Evolutionary conservation across 2,888 invertebrate species (phyloP).

Genomic region (Apotomis betuletana): DNA sequence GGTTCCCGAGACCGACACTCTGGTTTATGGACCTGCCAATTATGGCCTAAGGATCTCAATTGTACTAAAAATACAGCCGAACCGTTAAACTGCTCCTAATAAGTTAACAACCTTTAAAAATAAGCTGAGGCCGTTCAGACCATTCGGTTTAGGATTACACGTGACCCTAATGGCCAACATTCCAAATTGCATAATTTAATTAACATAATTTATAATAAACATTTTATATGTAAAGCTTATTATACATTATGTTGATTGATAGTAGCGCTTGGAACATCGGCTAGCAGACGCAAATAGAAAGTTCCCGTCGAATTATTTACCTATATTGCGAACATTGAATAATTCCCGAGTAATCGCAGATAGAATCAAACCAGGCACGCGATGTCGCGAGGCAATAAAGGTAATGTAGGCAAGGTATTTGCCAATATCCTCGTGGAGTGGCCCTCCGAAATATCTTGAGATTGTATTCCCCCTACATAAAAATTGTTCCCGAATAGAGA

Average conservation of each 20-base stretch:
- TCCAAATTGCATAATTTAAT: conserved; percentile 38
- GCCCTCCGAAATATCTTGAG: conserved; percentile 81
- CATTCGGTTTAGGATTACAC: conserved; percentile 22
- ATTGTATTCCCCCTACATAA: conserved; percentile 83
- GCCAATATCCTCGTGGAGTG: conserved; percentile 81
- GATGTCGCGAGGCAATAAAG: conserved; percentile 80
- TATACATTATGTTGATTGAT: conserved; percentile 30
- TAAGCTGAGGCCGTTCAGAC: conserved; percentile 1
- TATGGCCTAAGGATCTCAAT: conserved; percentile 19
- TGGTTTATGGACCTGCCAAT: conserved; percentile 17
- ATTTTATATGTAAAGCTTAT: conserved; percentile 21
- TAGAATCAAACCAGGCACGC: conserved; percentile 73
- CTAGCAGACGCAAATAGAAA: conserved; percentile 30
- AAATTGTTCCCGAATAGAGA: conserved; percentile 83
- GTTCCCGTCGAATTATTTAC: conserved; percentile 25
- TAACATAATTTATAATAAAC: conserved; percentile 36
- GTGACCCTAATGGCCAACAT: conserved; percentile 32
- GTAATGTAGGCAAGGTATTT: conserved; percentile 82
- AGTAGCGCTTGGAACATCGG: conserved; percentile 17
- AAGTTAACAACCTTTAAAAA: conserved; percentile 12
- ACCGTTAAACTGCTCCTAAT: conserved; percentile 10
- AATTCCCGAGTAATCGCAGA: conserved; percentile 70
- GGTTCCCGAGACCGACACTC: background rate
- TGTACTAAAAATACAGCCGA: conserved; percentile 13
- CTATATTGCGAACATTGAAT: conserved; percentile 39